Conservation (phyloP, 2,888 invertebrate species). For the Mimumesa dahlbomi region DNA sequence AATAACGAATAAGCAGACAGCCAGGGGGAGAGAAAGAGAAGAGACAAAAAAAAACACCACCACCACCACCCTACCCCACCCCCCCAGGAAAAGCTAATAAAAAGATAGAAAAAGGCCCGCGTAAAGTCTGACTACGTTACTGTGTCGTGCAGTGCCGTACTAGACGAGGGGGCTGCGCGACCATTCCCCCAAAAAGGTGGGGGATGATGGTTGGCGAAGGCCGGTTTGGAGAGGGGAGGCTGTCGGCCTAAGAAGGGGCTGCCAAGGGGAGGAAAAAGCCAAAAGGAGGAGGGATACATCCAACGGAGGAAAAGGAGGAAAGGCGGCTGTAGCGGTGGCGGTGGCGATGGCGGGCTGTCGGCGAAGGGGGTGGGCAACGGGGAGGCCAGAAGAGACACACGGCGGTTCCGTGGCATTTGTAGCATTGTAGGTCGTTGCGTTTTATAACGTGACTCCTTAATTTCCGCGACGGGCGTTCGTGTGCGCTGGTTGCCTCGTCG, state of each 20-base stretch:
- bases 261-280: constrained; percentile 55
- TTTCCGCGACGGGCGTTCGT: constrained; percentile 59
- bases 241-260: constrained; percentile 64
- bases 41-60: not conserved
- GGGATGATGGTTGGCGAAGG: constrained; percentile 51
- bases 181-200: constrained; percentile 19
- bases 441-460: constrained; percentile 77
- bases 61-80: no score
- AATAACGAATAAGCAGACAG: constrained; percentile 5
- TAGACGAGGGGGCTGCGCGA: constrained; percentile 29
- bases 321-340: constrained; percentile 29
- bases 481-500: not conserved
- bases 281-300: constrained; percentile 53
- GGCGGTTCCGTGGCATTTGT: constrained; percentile 71
- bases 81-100: constrained; percentile 1
- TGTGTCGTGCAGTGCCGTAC: constrained; percentile 20
- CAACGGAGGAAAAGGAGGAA: constrained; percentile 55
- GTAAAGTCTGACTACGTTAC: constrained; percentile 31
- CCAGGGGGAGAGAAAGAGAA: not conserved
- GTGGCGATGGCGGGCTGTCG: constrained; percentile 37
- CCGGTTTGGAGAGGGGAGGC: constrained; percentile 42
- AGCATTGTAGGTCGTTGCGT: constrained; percentile 79
- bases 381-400: constrained; percentile 57
- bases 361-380: constrained; percentile 43
- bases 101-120: not conserved